phyloP scores from a whole-genome alignment of 1,140 invertebrate genomes.

The Trichonephila clavata region DNA sequence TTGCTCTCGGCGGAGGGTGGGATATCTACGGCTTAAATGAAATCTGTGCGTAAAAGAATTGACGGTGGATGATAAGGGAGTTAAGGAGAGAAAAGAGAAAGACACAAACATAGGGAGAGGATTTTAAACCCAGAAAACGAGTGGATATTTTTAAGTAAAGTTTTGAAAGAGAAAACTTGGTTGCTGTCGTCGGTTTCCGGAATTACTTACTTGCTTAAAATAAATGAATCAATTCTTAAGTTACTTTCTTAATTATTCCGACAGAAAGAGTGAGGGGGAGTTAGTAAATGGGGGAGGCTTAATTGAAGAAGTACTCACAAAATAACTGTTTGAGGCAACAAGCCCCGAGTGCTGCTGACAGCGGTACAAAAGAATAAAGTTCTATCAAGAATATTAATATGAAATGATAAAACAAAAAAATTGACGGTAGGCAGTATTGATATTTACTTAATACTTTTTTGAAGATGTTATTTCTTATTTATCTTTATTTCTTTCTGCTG shows the following conservation, averaged over 20 bases:
- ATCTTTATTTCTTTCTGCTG: too few relatives aligned
- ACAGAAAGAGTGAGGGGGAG: background rate
- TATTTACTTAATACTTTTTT: too few relatives aligned
- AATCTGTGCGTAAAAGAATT: slow-evolving; percentile 59
- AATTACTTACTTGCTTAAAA: background rate
- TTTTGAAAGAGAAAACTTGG: background rate
- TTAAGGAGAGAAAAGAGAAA: background rate
- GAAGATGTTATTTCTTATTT: too few relatives aligned
- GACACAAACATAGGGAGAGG: background rate
- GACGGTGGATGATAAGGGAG: slow-evolving; percentile 24
- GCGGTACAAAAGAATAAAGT: too few relatives aligned
- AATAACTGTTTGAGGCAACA: background rate
- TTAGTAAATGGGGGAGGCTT: background rate
- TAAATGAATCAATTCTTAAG: slow-evolving; percentile 23
- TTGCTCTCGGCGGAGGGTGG: background rate
- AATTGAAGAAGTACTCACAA: slow-evolving; percentile 4
- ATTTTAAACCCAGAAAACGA: slow-evolving; percentile 8
- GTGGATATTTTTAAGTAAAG: background rate
- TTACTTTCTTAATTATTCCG: background rate
- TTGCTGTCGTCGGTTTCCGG: background rate
- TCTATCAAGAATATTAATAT: too few relatives aligned
- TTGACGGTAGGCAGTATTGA: too few relatives aligned
- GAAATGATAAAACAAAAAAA: too few relatives aligned
- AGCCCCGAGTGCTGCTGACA: too few relatives aligned
- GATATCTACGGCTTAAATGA: slow-evolving; percentile 23